Evolutionary conservation across 2,113 vertebrate genomes (phyloP).

Genomic region (Mormoops blainvillei): DNA sequence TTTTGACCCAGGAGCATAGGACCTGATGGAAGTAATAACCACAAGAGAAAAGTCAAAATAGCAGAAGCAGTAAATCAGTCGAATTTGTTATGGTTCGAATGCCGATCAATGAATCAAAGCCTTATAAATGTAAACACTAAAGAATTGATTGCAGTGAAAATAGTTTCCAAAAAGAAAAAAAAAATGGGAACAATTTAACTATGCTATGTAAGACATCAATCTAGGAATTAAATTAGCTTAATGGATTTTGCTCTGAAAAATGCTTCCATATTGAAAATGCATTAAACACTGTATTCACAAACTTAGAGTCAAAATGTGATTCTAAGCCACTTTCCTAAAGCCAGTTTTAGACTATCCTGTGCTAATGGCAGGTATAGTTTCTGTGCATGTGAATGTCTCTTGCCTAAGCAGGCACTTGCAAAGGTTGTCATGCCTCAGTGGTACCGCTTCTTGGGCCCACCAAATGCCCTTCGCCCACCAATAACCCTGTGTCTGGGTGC

Average conservation of each 20-base stretch:
- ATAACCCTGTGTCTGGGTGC: too few species aligned
- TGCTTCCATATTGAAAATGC: neutral
- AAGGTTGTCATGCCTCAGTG: neutral
- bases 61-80: slow-evolving; percentile 24
- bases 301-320: neutral
- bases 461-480: too few species aligned
- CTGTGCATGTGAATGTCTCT: neutral
- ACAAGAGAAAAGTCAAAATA: neutral
- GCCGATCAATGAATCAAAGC: slow-evolving; percentile 39
- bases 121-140: slow-evolving; percentile 22
- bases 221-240: slow-evolving; percentile 41
- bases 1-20: neutral
- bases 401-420: neutral
- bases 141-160: slow-evolving; percentile 21
- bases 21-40: neutral
- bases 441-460: neutral
- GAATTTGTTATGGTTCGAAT: neutral
- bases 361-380: too few species aligned
- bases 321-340: neutral
- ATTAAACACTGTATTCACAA: neutral
- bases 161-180: neutral
- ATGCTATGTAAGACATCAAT: neutral
- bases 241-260: slow-evolving; percentile 36
- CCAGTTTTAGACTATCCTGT: too few species aligned
- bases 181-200: slow-evolving; percentile 18